These are phyloP conservation scores for Herminia tarsipennalis DNA, from an alignment of 2,888 invertebrate genomes.

Conservation along the genomic window DNA sequence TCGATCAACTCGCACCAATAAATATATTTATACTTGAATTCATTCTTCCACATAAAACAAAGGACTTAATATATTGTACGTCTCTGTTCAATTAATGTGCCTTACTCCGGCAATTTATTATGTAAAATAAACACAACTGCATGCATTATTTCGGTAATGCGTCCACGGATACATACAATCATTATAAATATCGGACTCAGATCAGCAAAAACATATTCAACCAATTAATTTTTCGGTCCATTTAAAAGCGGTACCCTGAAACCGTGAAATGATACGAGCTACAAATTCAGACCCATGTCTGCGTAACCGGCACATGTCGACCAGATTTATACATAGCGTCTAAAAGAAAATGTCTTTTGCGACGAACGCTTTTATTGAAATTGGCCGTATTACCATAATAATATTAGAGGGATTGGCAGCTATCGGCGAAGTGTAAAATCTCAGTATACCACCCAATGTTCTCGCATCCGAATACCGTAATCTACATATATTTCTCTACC, in stretches of 20 bases:
- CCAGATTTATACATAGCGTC: constrained; percentile 69
- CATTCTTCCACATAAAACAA: no score
- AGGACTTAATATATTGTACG: no score
- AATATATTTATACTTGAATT: no score
- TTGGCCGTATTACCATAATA: constrained; percentile 83
- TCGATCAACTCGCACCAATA: no score
- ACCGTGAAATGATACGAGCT: constrained; percentile 69
- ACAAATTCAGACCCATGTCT: constrained; percentile 75
- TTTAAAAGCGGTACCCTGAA: constrained; percentile 40
- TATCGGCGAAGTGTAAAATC: constrained; percentile 79
- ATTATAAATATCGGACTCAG: constrained; percentile 23
- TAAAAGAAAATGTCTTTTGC: constrained; percentile 71
- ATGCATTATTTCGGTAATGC: no score
- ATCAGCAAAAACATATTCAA: constrained; percentile 30
- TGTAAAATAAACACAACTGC: no score
- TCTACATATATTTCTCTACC: constrained; percentile 70
- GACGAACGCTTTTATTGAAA: constrained; percentile 82
- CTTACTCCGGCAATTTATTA: no score
- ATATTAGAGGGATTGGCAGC: constrained; percentile 83
- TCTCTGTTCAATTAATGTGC: no score
- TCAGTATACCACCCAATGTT: constrained; percentile 72
- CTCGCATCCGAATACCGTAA: constrained; percentile 59
- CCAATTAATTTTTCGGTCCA: constrained; percentile 38
- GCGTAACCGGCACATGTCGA: constrained; percentile 67
- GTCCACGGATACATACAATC: constrained; percentile 23